Conservation (phyloP, 2,888 invertebrate species). For the Temnothorax unifasciatus region DNA sequence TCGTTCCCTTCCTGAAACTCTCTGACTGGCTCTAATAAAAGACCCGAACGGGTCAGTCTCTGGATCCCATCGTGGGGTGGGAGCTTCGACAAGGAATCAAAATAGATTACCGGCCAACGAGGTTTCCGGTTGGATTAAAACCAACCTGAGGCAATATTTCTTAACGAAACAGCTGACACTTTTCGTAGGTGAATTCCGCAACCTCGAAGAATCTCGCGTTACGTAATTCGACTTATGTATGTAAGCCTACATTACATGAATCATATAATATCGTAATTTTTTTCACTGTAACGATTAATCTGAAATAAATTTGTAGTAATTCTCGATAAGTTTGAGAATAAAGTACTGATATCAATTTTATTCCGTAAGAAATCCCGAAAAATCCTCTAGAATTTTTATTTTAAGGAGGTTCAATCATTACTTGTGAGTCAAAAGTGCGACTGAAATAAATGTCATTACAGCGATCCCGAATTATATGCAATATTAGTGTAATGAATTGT, state of each 20-base stretch:
- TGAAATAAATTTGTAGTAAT: not conserved
- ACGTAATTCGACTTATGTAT: not conserved
- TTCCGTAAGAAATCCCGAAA: not conserved
- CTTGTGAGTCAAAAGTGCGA: too few species aligned
- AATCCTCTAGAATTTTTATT: not conserved
- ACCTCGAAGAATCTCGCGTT: not conserved
- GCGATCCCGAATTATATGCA: too few species aligned
- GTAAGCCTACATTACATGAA: not conserved
- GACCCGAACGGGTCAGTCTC: conserved; percentile 76
- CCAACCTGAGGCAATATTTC: conserved; percentile 63
- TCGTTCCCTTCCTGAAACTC: conserved; percentile 77
- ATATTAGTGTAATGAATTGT: too few species aligned
- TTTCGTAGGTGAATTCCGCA: not conserved
- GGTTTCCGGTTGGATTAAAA: conserved; percentile 76
- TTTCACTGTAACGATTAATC: not conserved
- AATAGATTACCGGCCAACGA: conserved; percentile 79
- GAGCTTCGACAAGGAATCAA: conserved; percentile 83
- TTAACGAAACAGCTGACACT: conserved; percentile 20
- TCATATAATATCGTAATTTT: not conserved
- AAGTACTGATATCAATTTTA: not conserved
- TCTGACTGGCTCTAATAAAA: conserved; percentile 84
- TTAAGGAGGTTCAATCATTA: too few species aligned
- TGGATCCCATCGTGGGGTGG: conserved; percentile 81
- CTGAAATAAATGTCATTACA: too few species aligned
- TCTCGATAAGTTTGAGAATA: not conserved